Evolutionary conservation across 2,113 vertebrate species (phyloP).

Genomic region (Mustelus asterias): DNA sequence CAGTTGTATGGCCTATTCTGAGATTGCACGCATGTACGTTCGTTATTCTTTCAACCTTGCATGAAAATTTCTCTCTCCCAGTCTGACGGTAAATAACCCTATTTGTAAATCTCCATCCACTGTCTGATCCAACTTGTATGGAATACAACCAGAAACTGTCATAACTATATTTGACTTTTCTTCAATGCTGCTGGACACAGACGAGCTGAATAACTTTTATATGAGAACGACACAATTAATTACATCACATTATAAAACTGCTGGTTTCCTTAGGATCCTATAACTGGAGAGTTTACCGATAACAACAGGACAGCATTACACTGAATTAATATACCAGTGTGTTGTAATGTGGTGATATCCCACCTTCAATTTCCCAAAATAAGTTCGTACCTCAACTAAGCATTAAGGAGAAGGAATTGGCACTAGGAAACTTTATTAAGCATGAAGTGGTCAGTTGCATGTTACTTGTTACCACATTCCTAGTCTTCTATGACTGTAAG

Average conservation of each 20-base stretch:
- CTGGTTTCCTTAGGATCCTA: not conserved
- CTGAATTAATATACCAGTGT: not conserved
- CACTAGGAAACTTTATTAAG: not conserved
- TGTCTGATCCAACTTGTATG: not conserved
- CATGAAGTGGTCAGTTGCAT: not conserved
- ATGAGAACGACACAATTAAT: not conserved
- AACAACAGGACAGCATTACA: too few relatives aligned
- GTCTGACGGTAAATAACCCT: not conserved
- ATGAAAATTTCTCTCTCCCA: not conserved
- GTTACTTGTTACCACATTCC: not conserved
- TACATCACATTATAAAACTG: not conserved
- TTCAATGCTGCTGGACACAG: not conserved
- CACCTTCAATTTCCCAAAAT: not conserved
- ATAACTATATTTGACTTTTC: not conserved
- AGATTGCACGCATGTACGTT: not conserved
- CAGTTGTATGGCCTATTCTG: not conserved
- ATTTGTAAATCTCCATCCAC: not conserved
- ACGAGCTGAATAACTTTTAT: not conserved
- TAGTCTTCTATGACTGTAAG: too few relatives aligned
- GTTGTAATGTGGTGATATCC: not conserved
- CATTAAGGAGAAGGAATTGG: not conserved
- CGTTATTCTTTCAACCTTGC: not conserved
- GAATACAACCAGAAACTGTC: not conserved
- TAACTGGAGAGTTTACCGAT: not conserved
- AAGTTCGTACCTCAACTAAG: not conserved